Conservation (phyloP, 2,113 vertebrate species). For the Campylomormyrus tamandua region DNA sequence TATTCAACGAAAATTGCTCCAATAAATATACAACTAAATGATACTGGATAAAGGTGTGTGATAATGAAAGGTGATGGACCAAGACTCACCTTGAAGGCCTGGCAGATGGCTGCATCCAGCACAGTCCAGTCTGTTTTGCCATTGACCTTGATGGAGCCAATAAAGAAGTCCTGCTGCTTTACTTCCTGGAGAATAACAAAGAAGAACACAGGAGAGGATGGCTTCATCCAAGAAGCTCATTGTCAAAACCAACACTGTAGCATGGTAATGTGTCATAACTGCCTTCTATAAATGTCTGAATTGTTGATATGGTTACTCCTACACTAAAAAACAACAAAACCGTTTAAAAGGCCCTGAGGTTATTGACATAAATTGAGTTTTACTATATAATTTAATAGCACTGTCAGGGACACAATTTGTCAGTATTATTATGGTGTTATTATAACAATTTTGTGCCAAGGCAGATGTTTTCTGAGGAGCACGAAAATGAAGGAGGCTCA, state of each 20-base stretch:
- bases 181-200: slow-evolving; percentile 58
- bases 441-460: neutral
- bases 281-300: neutral
- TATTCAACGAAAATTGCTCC: neutral
- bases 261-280: neutral
- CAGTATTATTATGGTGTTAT: neutral
- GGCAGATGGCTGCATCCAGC: slow-evolving; percentile 78
- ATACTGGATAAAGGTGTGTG: neutral
- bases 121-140: slow-evolving; percentile 77
- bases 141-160: slow-evolving; percentile 72
- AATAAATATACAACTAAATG: neutral
- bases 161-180: slow-evolving; percentile 82
- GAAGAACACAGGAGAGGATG: neutral
- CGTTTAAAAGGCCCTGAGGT: neutral
- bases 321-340: neutral
- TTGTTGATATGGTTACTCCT: neutral
- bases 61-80: neutral
- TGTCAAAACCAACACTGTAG: neutral
- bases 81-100: slow-evolving; percentile 74
- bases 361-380: neutral
- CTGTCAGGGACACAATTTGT: neutral
- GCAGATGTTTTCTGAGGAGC: neutral
- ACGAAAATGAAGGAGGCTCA: slow-evolving; percentile 44
- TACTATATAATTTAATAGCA: neutral
- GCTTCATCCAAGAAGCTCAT: neutral